phyloP scores from a whole-genome alignment of 2,888 invertebrate species.

The Caenorhabditis sinica region DNA sequence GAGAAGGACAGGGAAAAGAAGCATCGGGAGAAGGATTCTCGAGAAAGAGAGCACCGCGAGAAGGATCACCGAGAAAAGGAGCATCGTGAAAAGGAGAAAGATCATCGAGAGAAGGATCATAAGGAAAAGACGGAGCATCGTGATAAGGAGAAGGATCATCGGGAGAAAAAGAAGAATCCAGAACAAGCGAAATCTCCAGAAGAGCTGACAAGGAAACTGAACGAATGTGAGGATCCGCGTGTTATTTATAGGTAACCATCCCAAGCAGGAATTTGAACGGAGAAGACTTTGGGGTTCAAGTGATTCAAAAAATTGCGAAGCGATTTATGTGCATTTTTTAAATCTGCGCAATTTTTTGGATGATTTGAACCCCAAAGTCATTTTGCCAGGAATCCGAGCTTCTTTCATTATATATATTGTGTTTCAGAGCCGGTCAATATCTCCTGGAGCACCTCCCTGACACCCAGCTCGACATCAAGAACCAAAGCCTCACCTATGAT shows the following conservation, averaged over 20 bases:
- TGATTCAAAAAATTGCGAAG: too few relatives aligned
- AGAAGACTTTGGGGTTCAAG: too few relatives aligned
- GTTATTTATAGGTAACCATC: constrained; percentile 49
- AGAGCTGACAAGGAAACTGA: constrained; percentile 43
- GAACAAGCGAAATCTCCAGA: constrained; percentile 29
- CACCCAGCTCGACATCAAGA: background rate
- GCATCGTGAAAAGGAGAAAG: background rate
- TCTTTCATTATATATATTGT: too few relatives aligned
- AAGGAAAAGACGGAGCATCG: background rate
- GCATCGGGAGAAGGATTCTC: background rate
- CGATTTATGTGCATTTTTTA: too few relatives aligned
- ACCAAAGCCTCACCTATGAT: constrained; percentile 39
- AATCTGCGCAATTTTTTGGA: too few relatives aligned
- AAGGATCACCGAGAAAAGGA: background rate
- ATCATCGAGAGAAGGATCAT: background rate
- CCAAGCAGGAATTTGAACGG: too few relatives aligned
- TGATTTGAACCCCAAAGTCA: too few relatives aligned
- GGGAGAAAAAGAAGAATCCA: constrained; percentile 16
- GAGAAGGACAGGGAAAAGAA: background rate
- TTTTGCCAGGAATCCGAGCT: too few relatives aligned
- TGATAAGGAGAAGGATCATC: constrained; percentile 10
- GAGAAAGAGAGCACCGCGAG: background rate
- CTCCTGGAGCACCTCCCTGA: constrained; percentile 24
- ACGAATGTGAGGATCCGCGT: constrained; percentile 36
- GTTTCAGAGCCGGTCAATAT: constrained; percentile 56